Percentiles rank a stretch among this genome's conserved stretches.
phyloP scores from a whole-genome alignment of 2,888 invertebrate genomes.

The Eubasilissa splendida region DNA sequence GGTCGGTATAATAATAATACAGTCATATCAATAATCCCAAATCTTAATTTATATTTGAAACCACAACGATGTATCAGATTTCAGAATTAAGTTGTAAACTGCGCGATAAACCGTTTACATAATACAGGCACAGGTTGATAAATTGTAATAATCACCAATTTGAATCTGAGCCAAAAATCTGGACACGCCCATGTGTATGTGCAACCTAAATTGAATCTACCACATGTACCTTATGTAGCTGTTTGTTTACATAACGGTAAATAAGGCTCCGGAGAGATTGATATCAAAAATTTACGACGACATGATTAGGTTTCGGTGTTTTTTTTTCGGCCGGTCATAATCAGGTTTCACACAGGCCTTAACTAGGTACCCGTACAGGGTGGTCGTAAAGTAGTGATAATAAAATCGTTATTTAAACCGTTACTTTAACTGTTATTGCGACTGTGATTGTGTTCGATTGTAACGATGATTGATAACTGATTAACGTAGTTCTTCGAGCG shows the following conservation, averaged over 20 bases:
- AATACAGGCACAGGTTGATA: constrained; percentile 11
- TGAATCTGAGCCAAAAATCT: constrained; percentile 10
- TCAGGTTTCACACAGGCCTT: constrained; percentile 7
- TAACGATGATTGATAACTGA: no score
- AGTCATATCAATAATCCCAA: no score
- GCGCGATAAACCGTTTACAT: background rate
- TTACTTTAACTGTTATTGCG: no score
- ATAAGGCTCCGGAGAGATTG: constrained; percentile 46
- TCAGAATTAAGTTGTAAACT: constrained; percentile 23
- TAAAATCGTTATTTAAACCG: no score
- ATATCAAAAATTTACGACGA: constrained; percentile 37
- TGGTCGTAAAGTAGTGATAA: background rate
- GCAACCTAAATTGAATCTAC: constrained; percentile 27
- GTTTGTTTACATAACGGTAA: constrained; percentile 47
- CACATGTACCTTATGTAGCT: background rate
- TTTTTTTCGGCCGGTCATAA: constrained; percentile 16
- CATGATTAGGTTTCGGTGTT: constrained; percentile 35
- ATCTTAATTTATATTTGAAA: background rate
- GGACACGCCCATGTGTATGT: constrained; percentile 31
- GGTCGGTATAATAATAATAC: no score
- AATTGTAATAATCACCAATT: background rate
- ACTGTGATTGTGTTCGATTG: no score
- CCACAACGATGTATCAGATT: constrained; percentile 14
- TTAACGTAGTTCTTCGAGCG: no score
- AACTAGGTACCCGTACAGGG: background rate